A percentile compares a stretch with the other conserved stretches of the same genome.
Evolutionary conservation across 2,888 invertebrate genomes (phyloP).

Genomic region (Agrochola lota): DNA sequence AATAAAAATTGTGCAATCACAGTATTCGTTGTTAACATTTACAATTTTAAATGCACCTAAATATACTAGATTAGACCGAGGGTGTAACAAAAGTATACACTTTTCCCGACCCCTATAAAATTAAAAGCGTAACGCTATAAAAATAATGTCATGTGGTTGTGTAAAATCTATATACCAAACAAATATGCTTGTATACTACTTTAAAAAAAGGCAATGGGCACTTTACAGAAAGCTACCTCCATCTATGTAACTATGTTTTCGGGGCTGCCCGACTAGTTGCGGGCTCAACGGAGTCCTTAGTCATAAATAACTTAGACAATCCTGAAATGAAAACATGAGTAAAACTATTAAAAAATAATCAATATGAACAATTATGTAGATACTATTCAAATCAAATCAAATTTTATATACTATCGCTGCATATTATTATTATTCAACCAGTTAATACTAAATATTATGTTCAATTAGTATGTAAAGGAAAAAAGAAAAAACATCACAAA

Average conservation of each 20-base stretch:
- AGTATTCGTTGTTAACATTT: not conserved
- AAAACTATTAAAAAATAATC: no score
- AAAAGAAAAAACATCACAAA: no score
- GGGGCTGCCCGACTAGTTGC: not conserved
- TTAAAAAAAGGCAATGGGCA: not conserved
- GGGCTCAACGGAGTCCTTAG: not conserved
- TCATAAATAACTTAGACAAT: not conserved
- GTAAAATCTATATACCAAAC: not conserved
- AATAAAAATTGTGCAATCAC: no score
- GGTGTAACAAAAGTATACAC: not conserved
- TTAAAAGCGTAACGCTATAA: conserved; percentile 26
- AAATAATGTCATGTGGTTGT: conserved; percentile 5
- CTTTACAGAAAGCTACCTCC: not conserved
- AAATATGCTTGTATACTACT: not conserved
- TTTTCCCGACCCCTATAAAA: conserved; percentile 21
- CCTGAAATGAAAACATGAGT: no score
- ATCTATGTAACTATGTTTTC: not conserved
- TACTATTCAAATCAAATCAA: no score
- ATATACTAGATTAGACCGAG: no score
- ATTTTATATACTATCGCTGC: not conserved
- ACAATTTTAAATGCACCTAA: not conserved
- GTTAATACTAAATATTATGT: no score
- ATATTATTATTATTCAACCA: not conserved
- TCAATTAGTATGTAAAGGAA: no score
- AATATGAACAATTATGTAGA: no score